Base-by-base conservation (phyloP, 2,888 invertebrate species). In the Phrixothrix hirtus region DNA sequence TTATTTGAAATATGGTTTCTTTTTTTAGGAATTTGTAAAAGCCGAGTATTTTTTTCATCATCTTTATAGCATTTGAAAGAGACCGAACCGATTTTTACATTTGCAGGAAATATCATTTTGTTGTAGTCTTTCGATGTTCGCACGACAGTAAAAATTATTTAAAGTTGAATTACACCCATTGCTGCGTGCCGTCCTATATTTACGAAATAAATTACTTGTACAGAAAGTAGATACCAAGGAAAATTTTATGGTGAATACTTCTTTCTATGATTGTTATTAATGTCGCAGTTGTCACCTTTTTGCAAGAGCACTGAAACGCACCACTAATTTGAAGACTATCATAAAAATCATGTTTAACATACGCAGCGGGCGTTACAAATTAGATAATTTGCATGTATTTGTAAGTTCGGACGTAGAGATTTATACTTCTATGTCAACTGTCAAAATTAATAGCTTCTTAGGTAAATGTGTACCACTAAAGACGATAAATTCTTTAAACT, bases 281-380 rank as follows among this genome's bases (percentile, higher is more conserved):
- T 16, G 17, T 48, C 46, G 15, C 48, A 54, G 41, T 54, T 54
- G 54, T 54, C 54, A 30, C 54, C 42, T 43, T 15, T 50, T 42
- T 42, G 43, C 43, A 43, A 25, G 37, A 37, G 32, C 36, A 42
- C 17, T n/a, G 17, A 12, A 11, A 47, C 43, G 47, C 47, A 54
- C 47, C 47, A 32, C 34, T 48, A 44, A 48, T 38, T 43, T 34
- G 36, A 34, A 42, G 25, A 13, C 31, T 43, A 43, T 43, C 43
- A 50, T 50, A 43, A 50, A 32, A 37, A 35, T 52, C 42, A 21
- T 32, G 46, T 45, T 52, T 41, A 52, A 32, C 39, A 38, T 41
- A 35, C 17, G 52, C 52, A 37, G 35, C 42, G 32, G 46, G 52
- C 52, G 52, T 52, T 38, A 17, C 52, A 47, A 52, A 52, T 47